Evolutionary conservation across 2,113 vertebrate species (phyloP).

Genomic region (Lipophrys pholis): DNA sequence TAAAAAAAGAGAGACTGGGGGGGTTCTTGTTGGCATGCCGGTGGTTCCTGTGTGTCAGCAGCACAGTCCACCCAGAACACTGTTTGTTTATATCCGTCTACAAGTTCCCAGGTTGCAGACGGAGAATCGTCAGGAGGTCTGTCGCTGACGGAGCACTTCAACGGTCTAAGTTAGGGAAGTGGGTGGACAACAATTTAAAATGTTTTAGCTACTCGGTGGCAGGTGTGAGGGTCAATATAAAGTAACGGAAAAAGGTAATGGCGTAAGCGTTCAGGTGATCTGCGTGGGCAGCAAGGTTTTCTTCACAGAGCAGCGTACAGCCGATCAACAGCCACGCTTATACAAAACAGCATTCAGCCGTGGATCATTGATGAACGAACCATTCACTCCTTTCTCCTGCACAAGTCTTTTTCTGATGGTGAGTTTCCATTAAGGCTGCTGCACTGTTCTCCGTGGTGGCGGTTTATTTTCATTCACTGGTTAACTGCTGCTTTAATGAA

Average conservation of each 20-base stretch:
- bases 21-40: conserved; percentile 24
- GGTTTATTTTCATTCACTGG: background rate
- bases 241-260: conserved; percentile 4
- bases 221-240: conserved; percentile 23
- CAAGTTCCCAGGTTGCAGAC: conserved; percentile 2
- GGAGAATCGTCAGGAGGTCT: conserved; percentile 20
- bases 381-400: background rate
- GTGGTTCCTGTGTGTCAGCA: conserved; percentile 27
- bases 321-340: too few species aligned
- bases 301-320: background rate
- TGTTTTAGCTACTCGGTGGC: conserved; percentile 10
- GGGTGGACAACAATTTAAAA: conserved; percentile 9
- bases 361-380: conserved; percentile 11
- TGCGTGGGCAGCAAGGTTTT: conserved; percentile 9
- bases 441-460: background rate
- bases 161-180: conserved; percentile 10
- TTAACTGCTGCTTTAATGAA: background rate
- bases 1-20: conserved; percentile 56
- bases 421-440: background rate
- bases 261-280: conserved; percentile 19
- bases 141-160: conserved; percentile 4
- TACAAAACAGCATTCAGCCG: background rate
- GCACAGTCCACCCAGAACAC: conserved; percentile 25
- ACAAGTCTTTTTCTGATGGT: background rate
- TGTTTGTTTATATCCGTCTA: conserved; percentile 18